phyloP scores from a whole-genome alignment of 2,113 vertebrate genomes.

The Pheucticus melanocephalus region DNA sequence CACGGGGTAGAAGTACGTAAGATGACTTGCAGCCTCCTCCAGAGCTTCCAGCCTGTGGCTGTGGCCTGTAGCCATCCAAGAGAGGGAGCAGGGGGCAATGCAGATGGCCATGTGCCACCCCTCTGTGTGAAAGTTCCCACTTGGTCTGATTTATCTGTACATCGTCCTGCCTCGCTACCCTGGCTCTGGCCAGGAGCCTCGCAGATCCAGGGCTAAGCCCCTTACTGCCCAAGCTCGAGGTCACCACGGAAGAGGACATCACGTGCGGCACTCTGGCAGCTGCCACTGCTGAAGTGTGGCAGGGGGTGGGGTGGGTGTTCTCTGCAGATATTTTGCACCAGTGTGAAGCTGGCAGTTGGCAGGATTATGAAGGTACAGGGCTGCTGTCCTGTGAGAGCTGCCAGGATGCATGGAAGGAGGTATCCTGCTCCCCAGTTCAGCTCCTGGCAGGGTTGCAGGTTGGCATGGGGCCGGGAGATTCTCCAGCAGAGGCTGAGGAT shows the following conservation, averaged over 20 bases:
- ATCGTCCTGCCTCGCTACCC: neutral
- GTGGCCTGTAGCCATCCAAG: neutral
- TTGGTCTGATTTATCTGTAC: constrained; percentile 23
- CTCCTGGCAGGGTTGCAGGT: neutral
- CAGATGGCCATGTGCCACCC: accelerated
- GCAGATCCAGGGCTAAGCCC: constrained; percentile 24
- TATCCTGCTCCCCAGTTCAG: accelerated
- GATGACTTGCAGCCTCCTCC: neutral
- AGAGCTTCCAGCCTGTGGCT: neutral
- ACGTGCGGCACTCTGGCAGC: neutral
- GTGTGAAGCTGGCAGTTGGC: neutral
- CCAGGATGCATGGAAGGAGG: accelerated
- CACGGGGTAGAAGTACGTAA: neutral
- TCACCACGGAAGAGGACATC: neutral
- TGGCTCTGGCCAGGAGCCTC: neutral
- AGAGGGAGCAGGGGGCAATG: neutral
- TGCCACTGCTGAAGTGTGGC: neutral
- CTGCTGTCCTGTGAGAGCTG: neutral
- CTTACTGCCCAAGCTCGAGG: constrained; percentile 2
- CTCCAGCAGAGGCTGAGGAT: neutral
- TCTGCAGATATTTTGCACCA: neutral
- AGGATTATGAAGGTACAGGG: neutral
- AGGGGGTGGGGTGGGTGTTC: neutral
- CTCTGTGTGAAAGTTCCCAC: constrained; percentile 22
- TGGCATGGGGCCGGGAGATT: neutral